Evolutionary conservation across 1,140 invertebrate genomes (phyloP).

Genomic region (Ylistrum balloti): DNA sequence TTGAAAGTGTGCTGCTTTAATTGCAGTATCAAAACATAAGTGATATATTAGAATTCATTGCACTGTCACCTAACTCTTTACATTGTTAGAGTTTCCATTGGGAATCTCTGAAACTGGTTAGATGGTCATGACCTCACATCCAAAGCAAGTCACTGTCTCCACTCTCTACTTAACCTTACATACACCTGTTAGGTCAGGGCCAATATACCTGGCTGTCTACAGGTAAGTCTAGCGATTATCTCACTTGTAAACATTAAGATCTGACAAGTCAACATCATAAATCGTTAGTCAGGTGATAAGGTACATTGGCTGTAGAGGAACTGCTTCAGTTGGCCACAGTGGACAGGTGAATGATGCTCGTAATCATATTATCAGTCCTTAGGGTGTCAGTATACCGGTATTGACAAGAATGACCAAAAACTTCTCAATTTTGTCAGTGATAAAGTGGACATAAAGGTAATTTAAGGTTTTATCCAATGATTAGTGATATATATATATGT

Average conservation of each 20-base stretch:
- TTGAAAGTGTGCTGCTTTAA: too few species aligned
- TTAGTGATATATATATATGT: neutral
- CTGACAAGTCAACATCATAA: neutral
- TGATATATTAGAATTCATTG: too few species aligned
- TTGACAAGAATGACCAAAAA: neutral
- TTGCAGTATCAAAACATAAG: too few species aligned
- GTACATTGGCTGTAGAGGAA: neutral
- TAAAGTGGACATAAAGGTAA: neutral
- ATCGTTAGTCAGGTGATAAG: slow-evolving; percentile 25
- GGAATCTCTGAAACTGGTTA: too few species aligned
- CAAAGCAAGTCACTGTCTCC: neutral
- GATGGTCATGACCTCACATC: neutral
- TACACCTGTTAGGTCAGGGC: neutral
- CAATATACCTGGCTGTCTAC: slow-evolving; percentile 2
- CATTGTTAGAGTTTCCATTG: too few species aligned
- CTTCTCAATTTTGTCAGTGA: neutral
- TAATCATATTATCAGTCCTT: neutral
- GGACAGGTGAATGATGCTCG: neutral
- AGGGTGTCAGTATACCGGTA: neutral
- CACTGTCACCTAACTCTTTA: too few species aligned
- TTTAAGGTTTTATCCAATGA: neutral
- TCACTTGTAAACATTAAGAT: neutral
- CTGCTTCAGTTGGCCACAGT: neutral
- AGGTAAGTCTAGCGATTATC: neutral
- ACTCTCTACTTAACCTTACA: neutral